Evolutionary conservation across 2,888 invertebrate species (phyloP), one percentile per base, ranked within the genome.

Genomic region (Laothoe populi): DNA sequence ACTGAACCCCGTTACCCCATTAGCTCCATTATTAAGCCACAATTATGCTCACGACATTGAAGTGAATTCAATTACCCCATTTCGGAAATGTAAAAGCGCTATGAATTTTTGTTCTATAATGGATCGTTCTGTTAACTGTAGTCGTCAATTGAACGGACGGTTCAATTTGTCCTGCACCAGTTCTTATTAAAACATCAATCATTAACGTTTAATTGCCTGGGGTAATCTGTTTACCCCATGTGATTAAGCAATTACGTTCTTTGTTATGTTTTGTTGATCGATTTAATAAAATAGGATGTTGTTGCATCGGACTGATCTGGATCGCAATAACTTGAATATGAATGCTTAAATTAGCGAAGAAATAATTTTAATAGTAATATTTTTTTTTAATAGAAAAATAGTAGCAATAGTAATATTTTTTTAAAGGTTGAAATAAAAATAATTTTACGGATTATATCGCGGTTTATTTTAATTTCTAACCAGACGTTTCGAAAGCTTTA

Each of bases 111-210:
- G 49, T 7, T 10, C 26, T 16, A 49, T 26, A 49, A 16, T 49
- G 26, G 49, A 7, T 16, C 31, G 49, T 49, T n/a, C n/a, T n/a
- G n/a, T n/a, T 26, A 49, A 49, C 16, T 49, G 31, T 31, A 49
- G 26, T 49, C 16, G 45, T 5, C 45, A 45, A 16, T 49, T 49
- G 49, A 60, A 65, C n/a, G 70, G 71, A 75, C 73, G 62, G 67
- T 49, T 74, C 72, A 74, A 74, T 75, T 76, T 66, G 65, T 61
- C 57, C 10, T 24, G 10, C 59, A 11, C 23, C 24, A 3, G 21
- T 46, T 61, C 69, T 68, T 69, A 70, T 75, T 74, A 71, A 75
- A 62, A 46, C 73, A 68, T 73, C 71, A 72, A 70, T 73, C 72
- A 64, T 57, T 19, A 21, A 19, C 42, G 26, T 40, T 38, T 61